Conservation (phyloP, 2,113 vertebrate species). For the Fulica atra region DNA sequence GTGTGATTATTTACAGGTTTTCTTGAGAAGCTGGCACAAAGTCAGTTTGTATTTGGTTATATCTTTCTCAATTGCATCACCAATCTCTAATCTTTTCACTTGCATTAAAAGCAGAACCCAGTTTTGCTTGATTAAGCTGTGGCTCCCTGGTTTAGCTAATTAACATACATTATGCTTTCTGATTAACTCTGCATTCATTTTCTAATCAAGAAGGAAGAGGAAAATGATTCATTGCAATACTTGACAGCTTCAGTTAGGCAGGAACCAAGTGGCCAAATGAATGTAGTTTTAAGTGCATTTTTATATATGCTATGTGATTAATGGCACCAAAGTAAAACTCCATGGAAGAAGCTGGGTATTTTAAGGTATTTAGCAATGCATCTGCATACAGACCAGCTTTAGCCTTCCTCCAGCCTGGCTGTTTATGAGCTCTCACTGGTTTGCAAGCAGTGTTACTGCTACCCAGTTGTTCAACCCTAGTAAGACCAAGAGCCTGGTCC, state of each 20-base stretch:
- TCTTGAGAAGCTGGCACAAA: background rate
- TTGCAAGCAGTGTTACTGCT: background rate
- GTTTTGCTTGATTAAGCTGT: constrained; percentile 47
- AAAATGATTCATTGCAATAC: background rate
- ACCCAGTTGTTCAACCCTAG: background rate
- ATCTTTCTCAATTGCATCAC: background rate
- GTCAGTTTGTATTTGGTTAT: background rate
- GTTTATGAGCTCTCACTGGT: background rate
- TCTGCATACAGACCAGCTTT: background rate
- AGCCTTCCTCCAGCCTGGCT: background rate
- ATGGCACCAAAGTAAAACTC: background rate
- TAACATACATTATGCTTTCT: constrained; percentile 12
- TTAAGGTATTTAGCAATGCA: background rate
- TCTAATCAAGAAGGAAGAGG: constrained; percentile 39
- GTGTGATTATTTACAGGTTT: background rate
- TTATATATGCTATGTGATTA: background rate
- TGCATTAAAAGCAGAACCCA: background rate
- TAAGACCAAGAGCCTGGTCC: background rate
- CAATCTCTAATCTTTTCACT: background rate
- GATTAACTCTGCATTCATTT: constrained; percentile 60
- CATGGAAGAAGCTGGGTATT: background rate
- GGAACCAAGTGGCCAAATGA: background rate
- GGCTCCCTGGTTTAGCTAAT: constrained; percentile 3
- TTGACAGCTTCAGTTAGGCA: constrained; percentile 30
- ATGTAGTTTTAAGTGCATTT: background rate